Conservation (phyloP, 2,797 vertebrate genomes). For the Neomorphus geoffroyi region DNA sequence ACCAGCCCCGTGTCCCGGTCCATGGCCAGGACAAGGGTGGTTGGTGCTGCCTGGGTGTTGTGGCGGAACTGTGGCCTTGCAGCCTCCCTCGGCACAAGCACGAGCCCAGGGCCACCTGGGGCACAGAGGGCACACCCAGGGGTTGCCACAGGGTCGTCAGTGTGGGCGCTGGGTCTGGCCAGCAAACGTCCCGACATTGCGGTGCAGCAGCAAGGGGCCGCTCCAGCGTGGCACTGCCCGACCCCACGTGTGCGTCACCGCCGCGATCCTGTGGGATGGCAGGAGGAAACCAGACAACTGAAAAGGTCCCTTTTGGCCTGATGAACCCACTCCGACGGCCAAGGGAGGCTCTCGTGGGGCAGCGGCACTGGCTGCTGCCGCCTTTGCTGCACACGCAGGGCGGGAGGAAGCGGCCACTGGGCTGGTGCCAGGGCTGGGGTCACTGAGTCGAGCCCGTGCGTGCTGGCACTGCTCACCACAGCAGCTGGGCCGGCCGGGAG, state of each 20-base stretch:
- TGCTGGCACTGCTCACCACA: accelerated
- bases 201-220: not conserved
- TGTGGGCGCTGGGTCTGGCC: not conserved
- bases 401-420: not conserved
- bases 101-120: not conserved
- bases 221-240: accelerated
- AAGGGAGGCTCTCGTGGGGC: not conserved
- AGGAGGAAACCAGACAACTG: not conserved
- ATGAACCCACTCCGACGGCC: not conserved
- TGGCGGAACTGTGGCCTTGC: accelerated
- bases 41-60: not conserved
- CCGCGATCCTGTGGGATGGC: not conserved
- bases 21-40: too few relatives aligned
- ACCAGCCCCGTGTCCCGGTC: not conserved
- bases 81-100: not conserved
- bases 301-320: not conserved
- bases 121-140: accelerated
- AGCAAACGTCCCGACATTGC: accelerated
- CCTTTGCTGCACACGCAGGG: accelerated
- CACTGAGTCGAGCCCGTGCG: not conserved
- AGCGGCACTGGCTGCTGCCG: not conserved
- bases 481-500: not conserved
- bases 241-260: not conserved
- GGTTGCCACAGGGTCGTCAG: not conserved
- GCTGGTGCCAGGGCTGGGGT: accelerated